phyloP scores from a whole-genome alignment of 2,888 invertebrate genomes.

The Pteria penguin region DNA sequence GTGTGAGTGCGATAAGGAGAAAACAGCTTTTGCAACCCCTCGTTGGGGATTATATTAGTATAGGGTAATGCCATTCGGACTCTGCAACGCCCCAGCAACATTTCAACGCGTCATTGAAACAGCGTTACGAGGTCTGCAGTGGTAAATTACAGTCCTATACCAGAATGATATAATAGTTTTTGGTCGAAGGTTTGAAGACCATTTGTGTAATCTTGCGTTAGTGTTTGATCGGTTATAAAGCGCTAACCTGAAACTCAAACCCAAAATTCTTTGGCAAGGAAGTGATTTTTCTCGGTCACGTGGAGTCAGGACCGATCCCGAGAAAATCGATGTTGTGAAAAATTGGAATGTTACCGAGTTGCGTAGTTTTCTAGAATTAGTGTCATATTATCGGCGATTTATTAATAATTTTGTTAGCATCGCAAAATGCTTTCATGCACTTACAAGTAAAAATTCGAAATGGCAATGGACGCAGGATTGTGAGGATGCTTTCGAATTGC shows the following conservation, averaged over 20 bases:
- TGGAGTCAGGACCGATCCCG: not conserved
- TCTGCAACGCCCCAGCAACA: no score
- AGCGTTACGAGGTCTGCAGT: slow-evolving; percentile 35
- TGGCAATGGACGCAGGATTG: slow-evolving; percentile 41
- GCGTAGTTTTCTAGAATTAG: slow-evolving; percentile 36
- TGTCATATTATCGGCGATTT: slow-evolving; percentile 24
- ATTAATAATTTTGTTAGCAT: slow-evolving; percentile 33
- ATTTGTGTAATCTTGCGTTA: slow-evolving; percentile 35
- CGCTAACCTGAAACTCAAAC: no score
- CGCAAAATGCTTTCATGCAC: slow-evolving; percentile 33
- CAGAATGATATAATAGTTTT: slow-evolving; percentile 53
- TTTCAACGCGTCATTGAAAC: slow-evolving; percentile 24
- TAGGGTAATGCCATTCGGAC: slow-evolving; percentile 14
- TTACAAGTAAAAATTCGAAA: slow-evolving; percentile 29
- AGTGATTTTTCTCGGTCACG: not conserved
- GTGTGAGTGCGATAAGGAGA: slow-evolving; percentile 16
- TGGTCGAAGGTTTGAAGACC: slow-evolving; percentile 40
- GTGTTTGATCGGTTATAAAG: slow-evolving; percentile 43
- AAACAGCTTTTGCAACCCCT: slow-evolving; percentile 27
- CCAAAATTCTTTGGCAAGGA: no score
- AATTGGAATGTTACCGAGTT: slow-evolving; percentile 26
- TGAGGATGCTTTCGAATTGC: slow-evolving; percentile 26
- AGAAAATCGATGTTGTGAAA: slow-evolving; percentile 28
- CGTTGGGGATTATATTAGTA: slow-evolving; percentile 20
- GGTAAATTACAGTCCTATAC: slow-evolving; percentile 51